Percentiles rank a stretch among this genome's conserved stretches.
Conservation (phyloP, 2,888 invertebrate species). For the Phanerotoma sp. region DNA sequence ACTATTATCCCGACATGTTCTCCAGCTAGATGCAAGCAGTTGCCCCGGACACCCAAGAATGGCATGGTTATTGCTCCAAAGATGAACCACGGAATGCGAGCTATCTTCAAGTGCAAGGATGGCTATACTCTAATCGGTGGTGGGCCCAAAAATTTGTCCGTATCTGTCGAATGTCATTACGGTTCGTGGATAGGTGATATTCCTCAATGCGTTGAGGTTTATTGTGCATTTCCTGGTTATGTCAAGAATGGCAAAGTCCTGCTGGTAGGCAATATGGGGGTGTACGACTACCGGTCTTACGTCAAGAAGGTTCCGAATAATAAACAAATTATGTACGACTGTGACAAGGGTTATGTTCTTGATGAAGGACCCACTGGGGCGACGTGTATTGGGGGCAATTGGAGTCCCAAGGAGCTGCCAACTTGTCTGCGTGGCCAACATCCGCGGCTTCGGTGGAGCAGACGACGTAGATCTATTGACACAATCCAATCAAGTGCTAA, state of each 20-base stretch:
- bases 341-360: conserved; percentile 86
- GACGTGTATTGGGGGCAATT: conserved; percentile 90
- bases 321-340: conserved; percentile 95
- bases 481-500: conserved; percentile 14
- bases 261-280: conserved; percentile 92
- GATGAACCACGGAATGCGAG: conserved; percentile 95
- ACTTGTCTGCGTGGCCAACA: conserved; percentile 85
- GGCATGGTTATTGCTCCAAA: conserved; percentile 97
- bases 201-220: conserved; percentile 81
- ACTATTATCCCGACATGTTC: conserved; percentile 85
- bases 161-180: conserved; percentile 83
- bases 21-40: conserved; percentile 79
- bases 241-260: conserved; percentile 88
- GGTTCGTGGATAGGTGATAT: conserved; percentile 93
- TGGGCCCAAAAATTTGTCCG: conserved; percentile 67
- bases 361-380: conserved; percentile 89
- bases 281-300: conserved; percentile 93
- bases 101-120: conserved; percentile 90
- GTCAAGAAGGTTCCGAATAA: conserved; percentile 88
- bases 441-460: conserved; percentile 81
- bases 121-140: conserved; percentile 78
- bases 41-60: conserved; percentile 84
- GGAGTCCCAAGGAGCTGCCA: conserved; percentile 88
- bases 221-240: conserved; percentile 90
- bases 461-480: conserved; percentile 64